A percentile compares a stretch with the other conserved stretches of the same genome.
phyloP scores from a whole-genome alignment of 2,888 invertebrate genomes.

The Coenonympha arcania region DNA sequence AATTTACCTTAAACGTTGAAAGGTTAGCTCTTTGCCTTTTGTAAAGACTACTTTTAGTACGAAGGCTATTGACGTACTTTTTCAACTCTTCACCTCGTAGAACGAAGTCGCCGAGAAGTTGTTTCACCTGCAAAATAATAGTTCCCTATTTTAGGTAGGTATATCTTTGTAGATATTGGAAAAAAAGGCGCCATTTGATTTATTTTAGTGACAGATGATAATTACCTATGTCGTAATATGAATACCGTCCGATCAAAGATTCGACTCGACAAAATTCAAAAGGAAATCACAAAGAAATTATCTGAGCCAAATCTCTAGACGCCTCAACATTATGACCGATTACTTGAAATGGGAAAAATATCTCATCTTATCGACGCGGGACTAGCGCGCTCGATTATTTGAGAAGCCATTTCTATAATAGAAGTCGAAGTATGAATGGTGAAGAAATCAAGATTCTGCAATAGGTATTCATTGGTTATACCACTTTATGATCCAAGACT shows the following conservation, averaged over 20 bases:
- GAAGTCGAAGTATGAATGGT: background rate
- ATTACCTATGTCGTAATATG: too few relatives aligned
- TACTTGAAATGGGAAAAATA: conserved; percentile 53
- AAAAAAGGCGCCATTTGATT: too few relatives aligned
- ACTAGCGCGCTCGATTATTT: conserved; percentile 14
- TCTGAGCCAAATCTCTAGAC: conserved; percentile 40
- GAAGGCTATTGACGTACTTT: conserved; percentile 85
- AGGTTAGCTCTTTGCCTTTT: conserved; percentile 85
- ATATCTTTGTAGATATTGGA: too few relatives aligned
- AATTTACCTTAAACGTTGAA: conserved; percentile 78
- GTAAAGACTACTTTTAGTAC: conserved; percentile 85
- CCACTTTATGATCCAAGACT: background rate
- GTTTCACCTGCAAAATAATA: conserved; percentile 48
- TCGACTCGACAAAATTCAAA: conserved; percentile 37
- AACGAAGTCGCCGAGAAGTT: conserved; percentile 78
- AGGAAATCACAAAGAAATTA: conserved; percentile 40
- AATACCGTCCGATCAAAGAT: conserved; percentile 36
- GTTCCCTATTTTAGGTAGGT: too few relatives aligned
- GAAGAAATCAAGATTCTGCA: background rate
- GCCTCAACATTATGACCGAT: conserved; percentile 52
- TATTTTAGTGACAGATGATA: too few relatives aligned
- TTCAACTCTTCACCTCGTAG: conserved; percentile 88
- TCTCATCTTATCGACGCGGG: conserved; percentile 41
- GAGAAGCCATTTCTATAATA: conserved; percentile 2
- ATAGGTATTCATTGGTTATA: background rate